Evolutionary conservation across 2,888 invertebrate species (phyloP), one percentile per base, ranked within the genome.

Genomic region (Neoaliturus tenellus): DNA sequence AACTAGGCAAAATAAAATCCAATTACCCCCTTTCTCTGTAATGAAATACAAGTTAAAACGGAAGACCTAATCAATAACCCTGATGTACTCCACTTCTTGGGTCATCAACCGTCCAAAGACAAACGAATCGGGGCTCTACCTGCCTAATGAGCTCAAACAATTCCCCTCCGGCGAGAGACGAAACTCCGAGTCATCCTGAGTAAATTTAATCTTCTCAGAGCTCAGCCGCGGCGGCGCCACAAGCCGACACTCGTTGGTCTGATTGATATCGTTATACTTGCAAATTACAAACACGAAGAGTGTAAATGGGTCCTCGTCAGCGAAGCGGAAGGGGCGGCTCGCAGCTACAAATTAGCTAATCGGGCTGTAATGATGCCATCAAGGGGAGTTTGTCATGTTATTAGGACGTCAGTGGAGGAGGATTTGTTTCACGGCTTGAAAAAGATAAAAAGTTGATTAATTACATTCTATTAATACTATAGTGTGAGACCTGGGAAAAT

Each of bases 261-360:
- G 62, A 62, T 62, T 62, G 62, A 62, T 62, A 62, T 62, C 62
- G 62, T 62, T 62, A 62, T 62, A 62, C 62, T 62, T 62, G 62
- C 62, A 62, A 62, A 62, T 62, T 62, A 62, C 62, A 62, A 62
- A 17, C 14, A 28, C 62, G 62, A 0, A 14, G 28, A 28, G 62
- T 31, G 62, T 62, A 62, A 62, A 62, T 28, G 25, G n/a, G 25
- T 23, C 20, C 23, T 55, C 55, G 55, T 55, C 55, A 23, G 55
- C 2, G 23, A 55, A 25, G 55, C 55, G 55, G 55, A 55, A 55
- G 55, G 23, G 55, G 55, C 55, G 55, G 55, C 20, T 55, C 25
- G 20, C 23, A 12, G 62, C 31, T 1, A 14, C 55, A 62, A 62
- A 62, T 62, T 62, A 62, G 31, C 62, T 62, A 62, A 62, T 31